Evolutionary conservation across 2,797 vertebrate species (phyloP).

Genomic region (Leontopithecus rosalia): DNA sequence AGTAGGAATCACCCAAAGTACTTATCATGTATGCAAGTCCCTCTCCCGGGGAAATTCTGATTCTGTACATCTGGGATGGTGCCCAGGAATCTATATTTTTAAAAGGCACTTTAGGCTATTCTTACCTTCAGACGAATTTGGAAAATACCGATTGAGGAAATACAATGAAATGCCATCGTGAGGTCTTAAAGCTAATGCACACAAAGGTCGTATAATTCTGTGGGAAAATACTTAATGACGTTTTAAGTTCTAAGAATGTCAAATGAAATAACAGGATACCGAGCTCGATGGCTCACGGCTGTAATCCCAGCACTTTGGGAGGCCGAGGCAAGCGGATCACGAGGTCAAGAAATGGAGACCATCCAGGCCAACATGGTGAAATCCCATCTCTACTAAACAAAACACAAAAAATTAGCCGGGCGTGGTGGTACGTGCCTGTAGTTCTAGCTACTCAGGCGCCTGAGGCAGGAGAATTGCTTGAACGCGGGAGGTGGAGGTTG

Average conservation of each 20-base stretch:
- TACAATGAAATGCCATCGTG: background rate
- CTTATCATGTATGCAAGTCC: background rate
- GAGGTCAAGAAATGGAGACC: no score
- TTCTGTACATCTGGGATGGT: background rate
- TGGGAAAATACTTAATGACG: background rate
- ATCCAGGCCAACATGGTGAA: no score
- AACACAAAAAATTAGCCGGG: no score
- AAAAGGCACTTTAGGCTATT: background rate
- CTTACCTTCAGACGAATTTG: background rate
- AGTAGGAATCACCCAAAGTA: background rate
- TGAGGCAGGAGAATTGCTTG: no score
- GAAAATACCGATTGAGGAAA: background rate
- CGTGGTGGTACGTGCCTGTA: accelerated
- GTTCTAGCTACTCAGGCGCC: no score
- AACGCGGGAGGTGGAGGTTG: no score
- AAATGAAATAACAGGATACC: background rate
- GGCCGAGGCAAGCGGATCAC: accelerated
- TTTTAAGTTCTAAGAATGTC: background rate
- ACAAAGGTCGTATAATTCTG: background rate
- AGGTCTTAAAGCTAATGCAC: background rate
- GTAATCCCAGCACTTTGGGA: no score
- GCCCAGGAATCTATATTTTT: background rate
- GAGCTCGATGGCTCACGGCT: no score
- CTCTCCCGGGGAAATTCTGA: background rate
- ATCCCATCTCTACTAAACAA: no score